Percentiles rank a stretch among this genome's conserved stretches.
Evolutionary conservation across 2,797 vertebrate species (phyloP).

Genomic region (Pipistrellus kuhlii): DNA sequence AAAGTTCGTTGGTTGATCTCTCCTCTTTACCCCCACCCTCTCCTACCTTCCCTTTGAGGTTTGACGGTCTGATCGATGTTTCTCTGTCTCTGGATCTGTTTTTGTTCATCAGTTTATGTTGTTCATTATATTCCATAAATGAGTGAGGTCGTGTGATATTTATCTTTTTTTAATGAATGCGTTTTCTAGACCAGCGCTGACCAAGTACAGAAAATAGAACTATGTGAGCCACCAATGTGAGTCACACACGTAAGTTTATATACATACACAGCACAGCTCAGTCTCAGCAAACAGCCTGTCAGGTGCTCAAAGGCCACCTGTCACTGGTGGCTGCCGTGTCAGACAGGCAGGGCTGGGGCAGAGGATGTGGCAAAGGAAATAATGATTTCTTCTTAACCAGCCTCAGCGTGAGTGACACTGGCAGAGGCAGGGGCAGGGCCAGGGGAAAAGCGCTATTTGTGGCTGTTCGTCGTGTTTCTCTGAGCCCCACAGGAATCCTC

Average conservation of each 20-base stretch:
- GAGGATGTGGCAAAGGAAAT: not conserved
- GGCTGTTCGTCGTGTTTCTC: not conserved
- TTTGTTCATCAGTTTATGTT: too few relatives aligned
- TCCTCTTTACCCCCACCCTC: too few relatives aligned
- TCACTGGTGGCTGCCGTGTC: fast-evolving
- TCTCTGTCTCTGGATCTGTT: too few relatives aligned
- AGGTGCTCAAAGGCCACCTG: not conserved
- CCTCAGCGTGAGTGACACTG: not conserved
- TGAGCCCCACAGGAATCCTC: not conserved
- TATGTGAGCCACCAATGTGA: not conserved
- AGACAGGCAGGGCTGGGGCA: not conserved
- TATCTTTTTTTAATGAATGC: not conserved
- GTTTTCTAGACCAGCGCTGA: not conserved
- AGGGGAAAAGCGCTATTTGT: too few relatives aligned
- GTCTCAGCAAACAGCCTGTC: not conserved
- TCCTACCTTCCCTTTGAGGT: too few relatives aligned
- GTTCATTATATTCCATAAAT: too few relatives aligned
- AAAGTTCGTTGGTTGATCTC: too few relatives aligned
- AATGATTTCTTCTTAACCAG: not conserved
- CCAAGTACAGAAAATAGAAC: not conserved
- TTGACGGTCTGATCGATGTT: too few relatives aligned
- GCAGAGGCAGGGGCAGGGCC: not conserved
- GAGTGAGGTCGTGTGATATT: too few relatives aligned
- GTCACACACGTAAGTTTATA: not conserved
- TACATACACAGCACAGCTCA: not conserved